Percentiles rank a stretch among this genome's conserved stretches.
Conservation (phyloP, 2,888 invertebrate species). For the Drosophila neotestacea region DNA sequence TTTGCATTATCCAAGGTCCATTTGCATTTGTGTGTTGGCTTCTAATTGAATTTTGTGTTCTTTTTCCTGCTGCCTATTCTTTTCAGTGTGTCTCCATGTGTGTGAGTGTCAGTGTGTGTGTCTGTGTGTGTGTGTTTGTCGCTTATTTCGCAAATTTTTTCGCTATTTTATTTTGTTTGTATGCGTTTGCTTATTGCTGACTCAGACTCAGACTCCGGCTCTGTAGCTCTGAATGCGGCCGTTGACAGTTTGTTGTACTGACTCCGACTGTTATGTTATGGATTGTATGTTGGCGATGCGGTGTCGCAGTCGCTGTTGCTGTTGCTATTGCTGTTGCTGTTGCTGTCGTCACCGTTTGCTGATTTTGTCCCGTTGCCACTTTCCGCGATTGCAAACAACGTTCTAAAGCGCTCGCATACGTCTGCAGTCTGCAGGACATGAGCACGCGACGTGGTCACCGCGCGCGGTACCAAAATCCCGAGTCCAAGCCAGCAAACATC, state of each 20-base stretch:
- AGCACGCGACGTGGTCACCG: slow-evolving; percentile 47
- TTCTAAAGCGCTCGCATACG: slow-evolving; percentile 78
- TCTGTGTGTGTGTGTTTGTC: not conserved
- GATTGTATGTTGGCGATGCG: slow-evolving; percentile 31
- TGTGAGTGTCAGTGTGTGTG: slow-evolving; percentile 1
- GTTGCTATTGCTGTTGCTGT: slow-evolving; percentile 13
- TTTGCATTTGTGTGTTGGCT: slow-evolving; percentile 27
- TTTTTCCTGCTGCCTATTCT: slow-evolving; percentile 16
- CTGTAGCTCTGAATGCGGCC: slow-evolving; percentile 48
- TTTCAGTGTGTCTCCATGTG: slow-evolving; percentile 8
- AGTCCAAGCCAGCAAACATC: slow-evolving; percentile 17
- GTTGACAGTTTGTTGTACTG: slow-evolving; percentile 47
- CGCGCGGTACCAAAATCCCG: slow-evolving; percentile 44
- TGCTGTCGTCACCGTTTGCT: slow-evolving; percentile 56
- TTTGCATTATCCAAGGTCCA: slow-evolving; percentile 35
- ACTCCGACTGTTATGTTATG: slow-evolving; percentile 35
- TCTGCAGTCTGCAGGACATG: slow-evolving; percentile 70
- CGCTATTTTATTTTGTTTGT: slow-evolving; percentile 25
- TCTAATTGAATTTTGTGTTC: slow-evolving; percentile 39
- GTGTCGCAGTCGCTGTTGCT: slow-evolving; percentile 38
- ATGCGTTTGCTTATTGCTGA: slow-evolving; percentile 32
- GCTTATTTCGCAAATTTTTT: slow-evolving; percentile 14
- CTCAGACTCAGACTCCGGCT: slow-evolving; percentile 31
- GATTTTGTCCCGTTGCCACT: slow-evolving; percentile 61
- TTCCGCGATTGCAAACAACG: slow-evolving; percentile 78